Evolutionary conservation across 2,888 invertebrate species (phyloP), one percentile per base, ranked within the genome.

Genomic region (Ischnura elegans): DNA sequence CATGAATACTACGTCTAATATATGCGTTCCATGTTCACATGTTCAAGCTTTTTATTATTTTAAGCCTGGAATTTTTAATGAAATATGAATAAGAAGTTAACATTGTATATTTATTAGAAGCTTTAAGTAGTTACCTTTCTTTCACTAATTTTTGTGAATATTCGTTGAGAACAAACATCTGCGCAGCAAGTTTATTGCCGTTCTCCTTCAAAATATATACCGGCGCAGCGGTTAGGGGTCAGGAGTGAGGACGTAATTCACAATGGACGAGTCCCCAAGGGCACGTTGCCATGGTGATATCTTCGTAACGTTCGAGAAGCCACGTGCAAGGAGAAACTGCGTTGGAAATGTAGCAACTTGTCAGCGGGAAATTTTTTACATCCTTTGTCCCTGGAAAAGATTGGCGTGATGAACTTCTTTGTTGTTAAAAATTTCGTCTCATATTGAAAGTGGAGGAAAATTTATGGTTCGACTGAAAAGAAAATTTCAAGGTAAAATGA

Each of bases 141-240:
- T 13, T 1, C 86, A 13, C 43, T 86, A 86, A 86, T 45, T 86
- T 46, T 45, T 46, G 43, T 45, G 10, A 46, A 86, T n/a, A 86
- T 21, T 21, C 46, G 45, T 86, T 45, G 46, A 25, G 46, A 86
- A 13, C 45, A 21, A n/a, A n/a, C 16, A 46, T n/a, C 3, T n/a
- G n/a, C 25, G 45, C 0, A 13, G 86, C 8, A 46, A 25, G 46
- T 86, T 43, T 19, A 86, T 86, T 25, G n/a, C 25, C 8, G 45
- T 86, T n/a, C 45, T 25, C 86, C 45, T 86, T 43, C 86, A 86
- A 86, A 86, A 86, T 86, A 86, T 86, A 25, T 25, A 36, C 86
- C 21, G 36, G 21, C 21, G 45, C 21, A 21, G 21, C 21, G 45
- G 86, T 86, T 86, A 43, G 25, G 86, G 86, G 86, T 43, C 46